A percentile compares a stretch with the other conserved stretches of the same genome.
Evolutionary conservation across 2,797 vertebrate genomes (phyloP).

Genomic region (Phataginus tricuspis): DNA sequence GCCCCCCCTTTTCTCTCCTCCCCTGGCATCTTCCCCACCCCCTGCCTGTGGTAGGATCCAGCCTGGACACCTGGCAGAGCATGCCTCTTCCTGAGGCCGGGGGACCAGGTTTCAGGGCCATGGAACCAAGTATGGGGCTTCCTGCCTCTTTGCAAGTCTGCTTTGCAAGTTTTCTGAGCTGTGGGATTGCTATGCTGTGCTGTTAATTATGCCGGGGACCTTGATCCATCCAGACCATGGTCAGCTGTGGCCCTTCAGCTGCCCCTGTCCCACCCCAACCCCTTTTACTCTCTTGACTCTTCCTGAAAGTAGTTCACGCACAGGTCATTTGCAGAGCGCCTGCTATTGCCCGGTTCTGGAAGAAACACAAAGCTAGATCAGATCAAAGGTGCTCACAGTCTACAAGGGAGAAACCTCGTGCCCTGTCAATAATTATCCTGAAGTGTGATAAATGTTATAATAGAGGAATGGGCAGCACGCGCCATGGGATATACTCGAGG

Average conservation of each 20-base stretch:
- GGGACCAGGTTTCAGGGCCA: not conserved
- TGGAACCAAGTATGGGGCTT: not conserved
- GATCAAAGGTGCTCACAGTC: slow-evolving; percentile 18
- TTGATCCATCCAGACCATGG: accelerated
- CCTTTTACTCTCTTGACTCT: not conserved
- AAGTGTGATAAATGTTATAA: not conserved
- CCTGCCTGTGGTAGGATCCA: not conserved
- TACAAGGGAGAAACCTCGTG: not conserved
- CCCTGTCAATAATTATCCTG: not conserved
- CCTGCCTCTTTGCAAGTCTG: not conserved
- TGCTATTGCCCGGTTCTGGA: not conserved
- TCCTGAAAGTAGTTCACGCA: not conserved
- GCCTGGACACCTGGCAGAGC: not conserved
- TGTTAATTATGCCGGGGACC: accelerated
- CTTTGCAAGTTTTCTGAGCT: not conserved
- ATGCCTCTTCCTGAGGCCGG: accelerated
- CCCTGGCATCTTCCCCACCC: not conserved
- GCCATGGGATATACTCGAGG: not conserved
- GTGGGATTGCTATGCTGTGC: not conserved
- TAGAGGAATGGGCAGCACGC: not conserved
- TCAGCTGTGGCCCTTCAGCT: not conserved
- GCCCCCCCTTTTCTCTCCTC: not conserved
- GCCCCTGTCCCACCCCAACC: accelerated
- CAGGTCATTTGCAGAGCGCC: not conserved
- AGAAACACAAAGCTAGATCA: not conserved